Evolutionary conservation across 1,140 invertebrate species (phyloP), one percentile per base, ranked within the genome.

Genomic region (Ceratosolen fusciceps): DNA sequence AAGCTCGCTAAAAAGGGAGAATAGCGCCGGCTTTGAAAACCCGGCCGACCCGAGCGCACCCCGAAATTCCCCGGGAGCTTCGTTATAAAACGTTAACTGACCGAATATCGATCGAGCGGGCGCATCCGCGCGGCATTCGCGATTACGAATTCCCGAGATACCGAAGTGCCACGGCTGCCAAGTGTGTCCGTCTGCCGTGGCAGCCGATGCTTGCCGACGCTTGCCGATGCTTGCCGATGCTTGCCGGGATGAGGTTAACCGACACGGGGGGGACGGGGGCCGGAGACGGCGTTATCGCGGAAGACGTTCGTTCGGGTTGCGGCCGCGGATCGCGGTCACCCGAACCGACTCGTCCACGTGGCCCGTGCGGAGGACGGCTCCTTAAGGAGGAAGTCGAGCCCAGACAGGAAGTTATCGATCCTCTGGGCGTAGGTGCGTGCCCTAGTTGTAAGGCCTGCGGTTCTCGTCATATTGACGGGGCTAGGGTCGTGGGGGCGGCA

Each of bases 371-470:
- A 73, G 56, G 67, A n/a, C n/a, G 19, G 29, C 31, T 8, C 21
- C 31, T 16, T 34, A 12, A 43, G 14, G 24, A 47, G 7, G 56
- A 10, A 1, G 16, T 54, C 5, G 24, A 31, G 60, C 34, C 31
- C 34, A 21, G 60, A 5, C 47, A 77, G 75, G 75, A 77, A 77
- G 65, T 37, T 77, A 77, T 77, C 75, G 75, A 77, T 77, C 75
- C 49, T 37, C 2, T 9, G 14, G 21, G 16, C 49, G 14, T n/a
- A 77, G 65, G 75, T 70, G 65, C 52, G 31, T 70, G n/a, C n/a
- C n/a, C n/a, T n/a, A n/a, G n/a, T n/a, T n/a, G n/a, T n/a, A 58
- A 70, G 34, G 65, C 75, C 67, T 70, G 21, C 49, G 65, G 62
- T 49, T 14, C n/a, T n/a, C 10, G 26, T 1, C 34, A 70, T 65